A percentile compares a stretch with the other conserved stretches of the same genome.
Conservation (phyloP, 2,797 vertebrate species). For the Sardinella longiceps region DNA sequence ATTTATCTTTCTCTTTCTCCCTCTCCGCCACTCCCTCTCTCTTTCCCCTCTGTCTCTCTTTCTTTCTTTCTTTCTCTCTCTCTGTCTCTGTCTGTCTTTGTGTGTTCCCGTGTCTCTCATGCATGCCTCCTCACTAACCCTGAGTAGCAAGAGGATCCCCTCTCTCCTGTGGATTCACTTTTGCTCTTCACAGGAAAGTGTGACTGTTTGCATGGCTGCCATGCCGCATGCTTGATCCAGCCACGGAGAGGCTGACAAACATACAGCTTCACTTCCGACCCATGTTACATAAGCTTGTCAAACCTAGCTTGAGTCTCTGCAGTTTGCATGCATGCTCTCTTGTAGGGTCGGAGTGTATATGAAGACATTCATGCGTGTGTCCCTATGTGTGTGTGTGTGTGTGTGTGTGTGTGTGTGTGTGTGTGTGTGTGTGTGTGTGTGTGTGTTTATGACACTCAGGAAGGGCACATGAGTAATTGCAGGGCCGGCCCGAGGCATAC, state of each 20-base stretch:
- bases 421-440: constrained; percentile 8
- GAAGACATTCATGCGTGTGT: neutral
- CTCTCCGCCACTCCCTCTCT: neutral
- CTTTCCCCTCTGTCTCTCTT: neutral
- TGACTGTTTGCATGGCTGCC: neutral
- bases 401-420: neutral
- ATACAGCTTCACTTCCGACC: neutral
- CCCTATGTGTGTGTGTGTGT: neutral
- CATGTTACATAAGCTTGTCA: neutral
- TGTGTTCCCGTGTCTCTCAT: neutral
- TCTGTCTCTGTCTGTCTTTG: too few relatives aligned
- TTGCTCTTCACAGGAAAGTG: neutral
- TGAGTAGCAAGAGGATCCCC: neutral
- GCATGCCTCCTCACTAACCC: neutral
- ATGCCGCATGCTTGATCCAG: neutral
- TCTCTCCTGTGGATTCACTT: neutral
- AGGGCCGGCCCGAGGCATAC: too few relatives aligned
- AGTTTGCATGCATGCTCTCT: neutral
- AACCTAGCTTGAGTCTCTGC: neutral
- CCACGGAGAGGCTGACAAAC: neutral
- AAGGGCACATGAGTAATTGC: neutral
- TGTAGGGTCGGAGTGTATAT: neutral
- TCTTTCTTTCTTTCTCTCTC: neutral
- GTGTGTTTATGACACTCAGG: neutral
- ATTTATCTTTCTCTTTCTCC: neutral